Evolutionary conservation across 2,888 invertebrate genomes (phyloP).

Genomic region (Cheilosia urbana): DNA sequence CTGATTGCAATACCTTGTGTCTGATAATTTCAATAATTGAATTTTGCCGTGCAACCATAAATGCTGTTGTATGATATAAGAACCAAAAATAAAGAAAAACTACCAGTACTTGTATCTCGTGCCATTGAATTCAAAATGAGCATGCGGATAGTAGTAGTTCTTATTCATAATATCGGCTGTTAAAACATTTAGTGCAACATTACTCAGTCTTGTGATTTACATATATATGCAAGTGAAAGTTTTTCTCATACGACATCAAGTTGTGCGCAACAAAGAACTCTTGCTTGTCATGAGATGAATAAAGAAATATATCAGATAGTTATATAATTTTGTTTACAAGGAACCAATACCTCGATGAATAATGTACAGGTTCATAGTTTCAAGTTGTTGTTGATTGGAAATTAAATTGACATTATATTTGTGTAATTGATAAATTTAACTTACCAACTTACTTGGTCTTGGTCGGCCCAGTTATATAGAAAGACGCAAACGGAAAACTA

Average conservation of each 20-base stretch:
- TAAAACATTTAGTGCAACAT: neutral
- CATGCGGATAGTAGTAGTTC: neutral
- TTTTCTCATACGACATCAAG: neutral
- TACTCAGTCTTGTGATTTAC: no score
- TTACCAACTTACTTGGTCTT: no score
- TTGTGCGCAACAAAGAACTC: neutral
- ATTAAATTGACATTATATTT: no score
- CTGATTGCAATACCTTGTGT: slow-evolving; percentile 25
- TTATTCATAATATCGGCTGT: neutral
- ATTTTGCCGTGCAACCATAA: slow-evolving; percentile 10
- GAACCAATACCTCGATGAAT: no score
- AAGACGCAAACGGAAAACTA: no score
- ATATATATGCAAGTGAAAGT: neutral
- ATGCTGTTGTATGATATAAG: neutral
- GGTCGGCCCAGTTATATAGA: no score
- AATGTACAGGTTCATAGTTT: no score
- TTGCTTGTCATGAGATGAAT: no score
- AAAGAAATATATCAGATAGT: no score
- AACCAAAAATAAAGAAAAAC: neutral
- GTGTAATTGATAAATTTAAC: no score
- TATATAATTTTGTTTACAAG: no score
- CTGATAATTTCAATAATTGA: slow-evolving; percentile 18
- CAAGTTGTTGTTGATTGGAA: no score
- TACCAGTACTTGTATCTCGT: neutral
- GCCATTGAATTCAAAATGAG: neutral